A percentile compares a stretch with the other conserved stretches of the same genome.
Evolutionary conservation across 2,888 invertebrate species (phyloP).

Genomic region (Melipona beecheii): DNA sequence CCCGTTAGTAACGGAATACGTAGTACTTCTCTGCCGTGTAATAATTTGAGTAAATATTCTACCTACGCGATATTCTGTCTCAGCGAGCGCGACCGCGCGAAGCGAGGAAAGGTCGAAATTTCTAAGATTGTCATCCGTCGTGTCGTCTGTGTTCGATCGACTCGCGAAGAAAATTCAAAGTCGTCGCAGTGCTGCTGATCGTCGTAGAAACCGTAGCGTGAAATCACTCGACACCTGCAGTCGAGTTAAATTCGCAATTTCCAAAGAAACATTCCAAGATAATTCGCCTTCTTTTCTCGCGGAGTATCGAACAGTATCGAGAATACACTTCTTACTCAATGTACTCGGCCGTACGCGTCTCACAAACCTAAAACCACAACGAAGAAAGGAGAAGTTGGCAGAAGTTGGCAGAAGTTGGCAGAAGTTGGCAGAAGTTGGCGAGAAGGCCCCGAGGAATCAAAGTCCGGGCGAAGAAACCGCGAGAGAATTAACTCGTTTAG

Average conservation of each 20-base stretch:
- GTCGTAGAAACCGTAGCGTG: rapidly evolving
- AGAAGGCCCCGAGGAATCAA: not conserved
- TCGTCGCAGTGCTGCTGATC: not conserved
- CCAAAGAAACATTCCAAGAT: too few species aligned
- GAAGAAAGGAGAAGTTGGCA: not conserved
- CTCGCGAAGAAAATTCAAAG: not conserved
- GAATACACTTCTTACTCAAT: not conserved
- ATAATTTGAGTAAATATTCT: slow-evolving; percentile 29
- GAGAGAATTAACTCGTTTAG: slow-evolving; percentile 78
- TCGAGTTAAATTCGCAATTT: not conserved
- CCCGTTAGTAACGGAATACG: slow-evolving; percentile 45
- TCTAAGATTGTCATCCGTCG: not conserved
- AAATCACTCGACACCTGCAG: not conserved
- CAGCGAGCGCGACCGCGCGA: not conserved
- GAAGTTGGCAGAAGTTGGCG: too few species aligned
- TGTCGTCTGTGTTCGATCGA: not conserved
- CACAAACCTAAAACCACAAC: not conserved
- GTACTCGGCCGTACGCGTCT: not conserved
- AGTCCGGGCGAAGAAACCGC: slow-evolving; percentile 13
- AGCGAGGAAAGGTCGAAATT: not conserved
- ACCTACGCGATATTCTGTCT: slow-evolving; percentile 22
- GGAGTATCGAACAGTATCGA: too few species aligned
- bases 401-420: too few species aligned
- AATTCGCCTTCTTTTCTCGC: too few species aligned
- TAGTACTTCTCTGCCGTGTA: slow-evolving; percentile 6